These are phyloP conservation scores for Labrus mixtus DNA, from an alignment of 2,113 vertebrate genomes.

Conservation along the genomic window DNA sequence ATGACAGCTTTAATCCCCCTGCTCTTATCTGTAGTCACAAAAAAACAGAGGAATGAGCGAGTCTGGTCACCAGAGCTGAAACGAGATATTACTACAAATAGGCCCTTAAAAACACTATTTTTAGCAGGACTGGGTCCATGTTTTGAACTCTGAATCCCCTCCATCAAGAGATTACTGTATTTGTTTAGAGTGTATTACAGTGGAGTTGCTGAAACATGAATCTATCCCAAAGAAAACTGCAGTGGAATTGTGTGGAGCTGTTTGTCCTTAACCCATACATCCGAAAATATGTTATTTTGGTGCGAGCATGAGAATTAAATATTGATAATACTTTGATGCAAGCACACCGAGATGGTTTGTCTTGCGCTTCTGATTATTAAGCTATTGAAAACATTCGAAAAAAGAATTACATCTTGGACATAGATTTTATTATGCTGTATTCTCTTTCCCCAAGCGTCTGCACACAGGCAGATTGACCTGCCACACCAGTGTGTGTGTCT, in stretches of 20 bases:
- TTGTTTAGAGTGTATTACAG: slow-evolving; percentile 31
- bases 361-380: too few species aligned
- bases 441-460: too few species aligned
- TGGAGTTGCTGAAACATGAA: slow-evolving; percentile 42
- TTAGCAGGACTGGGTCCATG: too few species aligned
- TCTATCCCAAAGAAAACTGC: slow-evolving; percentile 9
- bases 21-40: slow-evolving; percentile 45
- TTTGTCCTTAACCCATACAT: neutral
- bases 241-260: too few species aligned
- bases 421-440: too few species aligned
- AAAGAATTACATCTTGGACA: too few species aligned
- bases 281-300: neutral
- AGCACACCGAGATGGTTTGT: too few species aligned
- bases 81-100: slow-evolving; percentile 63
- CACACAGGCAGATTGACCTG: too few species aligned
- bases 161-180: slow-evolving; percentile 15
- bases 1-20: slow-evolving; percentile 29
- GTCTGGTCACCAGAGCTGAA: slow-evolving; percentile 56
- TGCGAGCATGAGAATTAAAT: neutral
- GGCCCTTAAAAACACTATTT: slow-evolving; percentile 37
- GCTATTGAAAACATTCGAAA: too few species aligned
- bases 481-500: too few species aligned
- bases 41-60: slow-evolving; percentile 41
- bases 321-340: too few species aligned
- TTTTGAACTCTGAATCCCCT: slow-evolving; percentile 21